phyloP scores from a whole-genome alignment of 2,113 vertebrate species.

The Saguinus midas region DNA sequence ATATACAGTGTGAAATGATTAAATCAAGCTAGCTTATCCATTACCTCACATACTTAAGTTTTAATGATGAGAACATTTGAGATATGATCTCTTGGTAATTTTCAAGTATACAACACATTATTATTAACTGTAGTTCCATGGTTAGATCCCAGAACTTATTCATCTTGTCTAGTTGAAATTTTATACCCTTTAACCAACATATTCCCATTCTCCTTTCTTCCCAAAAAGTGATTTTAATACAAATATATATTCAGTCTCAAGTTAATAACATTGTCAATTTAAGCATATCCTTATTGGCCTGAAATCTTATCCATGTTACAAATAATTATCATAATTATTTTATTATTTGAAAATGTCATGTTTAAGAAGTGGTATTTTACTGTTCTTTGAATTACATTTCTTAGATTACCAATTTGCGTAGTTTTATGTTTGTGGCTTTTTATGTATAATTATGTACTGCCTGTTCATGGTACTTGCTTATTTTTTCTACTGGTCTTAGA shows the following conservation, averaged over 20 bases:
- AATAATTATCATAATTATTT: neutral
- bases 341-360: neutral
- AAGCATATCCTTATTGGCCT: neutral
- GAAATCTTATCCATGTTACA: neutral
- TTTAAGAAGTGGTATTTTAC: slow-evolving; percentile 19
- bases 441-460: neutral
- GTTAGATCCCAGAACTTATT: neutral
- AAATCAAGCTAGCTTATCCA: neutral
- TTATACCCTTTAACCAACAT: neutral
- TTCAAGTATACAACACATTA: neutral
- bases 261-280: neutral
- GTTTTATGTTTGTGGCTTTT: neutral
- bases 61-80: neutral
- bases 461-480: neutral
- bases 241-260: neutral
- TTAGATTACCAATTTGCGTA: neutral
- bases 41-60: neutral
- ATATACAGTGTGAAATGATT: neutral
- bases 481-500: neutral
- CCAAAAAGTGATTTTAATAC: neutral
- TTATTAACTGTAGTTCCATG: neutral
- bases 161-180: neutral
- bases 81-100: neutral
- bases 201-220: neutral
- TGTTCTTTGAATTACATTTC: neutral